phyloP scores from a whole-genome alignment of 2,797 vertebrate species.

The Astyanax mexicanus region DNA sequence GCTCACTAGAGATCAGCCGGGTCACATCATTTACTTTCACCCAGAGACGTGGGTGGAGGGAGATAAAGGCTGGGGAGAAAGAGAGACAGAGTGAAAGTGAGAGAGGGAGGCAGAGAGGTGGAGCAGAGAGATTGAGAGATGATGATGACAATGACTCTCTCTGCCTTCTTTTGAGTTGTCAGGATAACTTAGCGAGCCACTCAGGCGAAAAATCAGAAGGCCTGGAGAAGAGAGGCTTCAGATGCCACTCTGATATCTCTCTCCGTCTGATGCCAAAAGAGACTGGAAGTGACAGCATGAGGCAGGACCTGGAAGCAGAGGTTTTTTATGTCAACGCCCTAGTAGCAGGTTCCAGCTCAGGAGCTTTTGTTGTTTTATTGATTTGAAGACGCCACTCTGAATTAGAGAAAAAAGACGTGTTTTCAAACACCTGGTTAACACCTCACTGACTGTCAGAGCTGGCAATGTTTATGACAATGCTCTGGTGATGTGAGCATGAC shows the following conservation, averaged over 20 bases:
- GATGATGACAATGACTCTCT: not conserved
- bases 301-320: not conserved
- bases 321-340: not conserved
- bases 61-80: not conserved
- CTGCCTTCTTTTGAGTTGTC: not conserved
- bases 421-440: not conserved
- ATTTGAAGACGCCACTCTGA: constrained; percentile 6
- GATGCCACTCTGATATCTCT: constrained; percentile 1
- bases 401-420: not conserved
- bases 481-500: no score
- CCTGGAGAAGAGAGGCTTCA: not conserved
- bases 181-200: not conserved
- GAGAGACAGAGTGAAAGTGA: constrained; percentile 41
- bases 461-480: not conserved
- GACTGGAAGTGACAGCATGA: constrained; percentile 4
- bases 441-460: not conserved
- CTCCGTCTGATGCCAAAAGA: constrained; percentile 4
- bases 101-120: constrained; percentile 44
- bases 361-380: constrained; percentile 11
- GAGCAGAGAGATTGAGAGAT: not conserved
- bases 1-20: not conserved
- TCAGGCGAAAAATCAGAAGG: not conserved
- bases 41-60: constrained; percentile 50
- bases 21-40: not conserved
- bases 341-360: not conserved